Evolutionary conservation across 2,888 invertebrate species (phyloP).

Genomic region (Lacanobia wlatinum): DNA sequence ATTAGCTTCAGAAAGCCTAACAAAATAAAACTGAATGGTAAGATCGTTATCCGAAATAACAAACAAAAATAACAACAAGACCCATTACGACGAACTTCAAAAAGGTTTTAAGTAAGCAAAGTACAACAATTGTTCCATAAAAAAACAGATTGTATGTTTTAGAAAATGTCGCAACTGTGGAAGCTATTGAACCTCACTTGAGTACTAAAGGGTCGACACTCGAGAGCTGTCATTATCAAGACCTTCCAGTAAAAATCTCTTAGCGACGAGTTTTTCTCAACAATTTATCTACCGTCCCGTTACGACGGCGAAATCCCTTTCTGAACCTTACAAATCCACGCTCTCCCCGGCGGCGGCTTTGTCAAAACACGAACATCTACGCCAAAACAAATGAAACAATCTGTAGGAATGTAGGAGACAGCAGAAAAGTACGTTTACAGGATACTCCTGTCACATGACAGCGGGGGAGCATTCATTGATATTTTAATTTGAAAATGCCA

Average conservation of each 20-base stretch:
- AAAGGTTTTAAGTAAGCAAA: slow-evolving; percentile 64
- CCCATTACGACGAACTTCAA: slow-evolving; percentile 44
- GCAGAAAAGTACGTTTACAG: slow-evolving; percentile 33
- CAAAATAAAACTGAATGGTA: slow-evolving; percentile 46
- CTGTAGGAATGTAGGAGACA: slow-evolving; percentile 38
- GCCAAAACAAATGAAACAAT: slow-evolving; percentile 67
- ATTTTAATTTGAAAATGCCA: slow-evolving; percentile 63
- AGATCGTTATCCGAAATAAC: slow-evolving; percentile 40
- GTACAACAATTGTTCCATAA: slow-evolving; percentile 49
- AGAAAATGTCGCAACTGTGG: slow-evolving; percentile 62
- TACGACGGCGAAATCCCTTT: slow-evolving; percentile 74
- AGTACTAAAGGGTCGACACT: slow-evolving; percentile 68
- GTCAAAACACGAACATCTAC: slow-evolving; percentile 69
- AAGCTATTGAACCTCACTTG: slow-evolving; percentile 70
- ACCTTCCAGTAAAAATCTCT: slow-evolving; percentile 75
- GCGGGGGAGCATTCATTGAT: slow-evolving; percentile 45
- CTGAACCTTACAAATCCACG: slow-evolving; percentile 76
- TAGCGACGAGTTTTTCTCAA: slow-evolving; percentile 72
- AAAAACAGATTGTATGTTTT: slow-evolving; percentile 64
- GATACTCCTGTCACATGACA: slow-evolving; percentile 37
- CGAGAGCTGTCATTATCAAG: slow-evolving; percentile 79
- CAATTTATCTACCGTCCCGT: slow-evolving; percentile 73
- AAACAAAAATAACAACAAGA: slow-evolving; percentile 46
- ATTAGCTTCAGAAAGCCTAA: slow-evolving; percentile 21
- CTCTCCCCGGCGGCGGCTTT: slow-evolving; percentile 68